Evolutionary conservation across 1,140 invertebrate genomes (phyloP).

Genomic region (Batillaria attramentaria): DNA sequence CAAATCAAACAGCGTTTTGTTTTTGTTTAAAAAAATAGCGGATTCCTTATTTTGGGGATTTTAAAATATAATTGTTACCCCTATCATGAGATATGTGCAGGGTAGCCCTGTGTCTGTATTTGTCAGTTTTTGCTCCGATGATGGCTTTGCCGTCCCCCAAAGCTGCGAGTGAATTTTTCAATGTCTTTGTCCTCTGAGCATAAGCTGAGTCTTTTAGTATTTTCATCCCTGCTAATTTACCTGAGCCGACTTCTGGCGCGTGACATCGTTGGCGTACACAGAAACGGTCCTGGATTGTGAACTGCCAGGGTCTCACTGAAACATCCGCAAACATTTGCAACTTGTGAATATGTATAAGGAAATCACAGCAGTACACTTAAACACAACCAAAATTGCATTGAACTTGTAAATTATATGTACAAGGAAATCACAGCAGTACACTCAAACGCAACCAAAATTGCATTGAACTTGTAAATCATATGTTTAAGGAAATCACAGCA

Average conservation of each 20-base stretch:
- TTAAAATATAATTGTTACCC: no score
- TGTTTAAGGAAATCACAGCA: neutral
- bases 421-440: neutral
- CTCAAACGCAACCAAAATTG: neutral
- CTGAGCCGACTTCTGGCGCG: slow-evolving; percentile 28
- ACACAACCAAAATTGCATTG: neutral
- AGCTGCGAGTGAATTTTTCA: neutral
- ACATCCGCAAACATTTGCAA: no score
- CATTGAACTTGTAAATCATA: neutral
- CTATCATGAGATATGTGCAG: no score
- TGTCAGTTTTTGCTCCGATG: neutral
- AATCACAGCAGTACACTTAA: neutral
- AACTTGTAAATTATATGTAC: neutral
- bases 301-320: neutral
- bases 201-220: neutral
- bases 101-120: no score
- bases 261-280: slow-evolving; percentile 56
- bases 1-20: neutral
- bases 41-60: no score
- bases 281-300: slow-evolving; percentile 45
- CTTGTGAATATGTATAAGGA: no score
- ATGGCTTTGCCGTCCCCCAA: neutral
- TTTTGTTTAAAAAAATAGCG: no score
- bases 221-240: slow-evolving; percentile 12
- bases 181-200: neutral